These are phyloP conservation scores for Vanessa tameamea DNA, from an alignment of 1,140 invertebrate genomes.

Conservation along the genomic window DNA sequence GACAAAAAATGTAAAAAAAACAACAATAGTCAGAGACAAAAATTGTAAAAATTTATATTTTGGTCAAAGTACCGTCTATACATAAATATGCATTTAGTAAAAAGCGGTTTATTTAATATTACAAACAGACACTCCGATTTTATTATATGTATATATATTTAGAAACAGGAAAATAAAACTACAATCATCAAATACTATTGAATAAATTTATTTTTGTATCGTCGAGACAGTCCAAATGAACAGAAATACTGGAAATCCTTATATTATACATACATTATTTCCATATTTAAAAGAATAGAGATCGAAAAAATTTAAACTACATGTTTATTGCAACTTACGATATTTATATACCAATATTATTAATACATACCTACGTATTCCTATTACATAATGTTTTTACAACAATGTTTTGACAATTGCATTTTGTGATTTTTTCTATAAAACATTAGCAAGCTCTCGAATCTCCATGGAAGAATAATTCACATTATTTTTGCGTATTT, in stretches of 20 bases:
- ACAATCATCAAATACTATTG: slow-evolving; percentile 1
- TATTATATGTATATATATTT: too few relatives aligned
- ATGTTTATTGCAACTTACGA: slow-evolving; percentile 1
- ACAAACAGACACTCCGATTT: too few relatives aligned
- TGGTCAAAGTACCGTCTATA: too few relatives aligned
- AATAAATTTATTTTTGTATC: slow-evolving; percentile 6
- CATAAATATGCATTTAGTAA: too few relatives aligned
- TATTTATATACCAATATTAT: not conserved
- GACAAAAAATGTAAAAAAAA: too few relatives aligned
- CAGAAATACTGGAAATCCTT: slow-evolving; percentile 2
- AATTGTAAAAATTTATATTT: too few relatives aligned
- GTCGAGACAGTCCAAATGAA: slow-evolving; percentile 10
- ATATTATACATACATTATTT: not conserved
- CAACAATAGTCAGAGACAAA: too few relatives aligned
- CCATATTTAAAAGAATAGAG: not conserved
- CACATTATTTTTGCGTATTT: too few relatives aligned
- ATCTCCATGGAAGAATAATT: too few relatives aligned
- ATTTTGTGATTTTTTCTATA: not conserved
- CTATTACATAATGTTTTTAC: not conserved
- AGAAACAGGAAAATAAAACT: not conserved
- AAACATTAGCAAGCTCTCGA: not conserved
- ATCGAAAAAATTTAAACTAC: slow-evolving; percentile 1
- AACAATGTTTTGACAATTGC: not conserved
- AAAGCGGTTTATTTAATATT: too few relatives aligned
- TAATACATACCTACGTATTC: not conserved